These are phyloP conservation scores for Apostichopus parvimensis DNA, from an alignment of 35 echinoderm and acorn worm genomes.

Conservation along the genomic window DNA sequence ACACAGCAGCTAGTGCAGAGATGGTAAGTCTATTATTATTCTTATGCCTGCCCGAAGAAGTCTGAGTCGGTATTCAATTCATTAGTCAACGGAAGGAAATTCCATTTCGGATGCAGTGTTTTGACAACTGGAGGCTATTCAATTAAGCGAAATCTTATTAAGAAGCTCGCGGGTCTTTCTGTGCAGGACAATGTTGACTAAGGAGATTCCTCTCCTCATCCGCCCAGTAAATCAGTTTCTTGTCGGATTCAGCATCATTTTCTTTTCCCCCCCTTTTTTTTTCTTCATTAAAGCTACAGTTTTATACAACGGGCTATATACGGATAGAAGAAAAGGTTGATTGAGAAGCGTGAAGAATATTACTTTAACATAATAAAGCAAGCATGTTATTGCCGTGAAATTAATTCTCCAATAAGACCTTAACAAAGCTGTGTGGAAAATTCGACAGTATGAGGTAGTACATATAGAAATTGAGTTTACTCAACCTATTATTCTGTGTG, in stretches of 20 bases:
- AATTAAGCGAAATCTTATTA: constrained; percentile 53
- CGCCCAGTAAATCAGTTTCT: constrained; percentile 21
- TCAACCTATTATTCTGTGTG: no score
- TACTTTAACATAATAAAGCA: constrained; percentile 37
- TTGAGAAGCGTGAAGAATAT: constrained; percentile 13
- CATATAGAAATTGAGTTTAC: no score
- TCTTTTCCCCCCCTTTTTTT: neutral
- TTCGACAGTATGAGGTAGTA: neutral
- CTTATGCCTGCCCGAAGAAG: constrained; percentile 5
- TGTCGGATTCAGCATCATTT: neutral
- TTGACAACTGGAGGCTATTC: constrained; percentile 48
- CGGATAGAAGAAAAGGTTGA: neutral
- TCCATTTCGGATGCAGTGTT: constrained; percentile 48
- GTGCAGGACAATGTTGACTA: constrained; percentile 11
- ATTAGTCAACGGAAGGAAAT: constrained; percentile 50
- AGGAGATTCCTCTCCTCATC: constrained; percentile 21
- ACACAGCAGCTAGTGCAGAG: neutral
- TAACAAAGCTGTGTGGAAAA: neutral
- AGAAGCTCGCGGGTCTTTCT: constrained; percentile 18
- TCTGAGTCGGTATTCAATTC: constrained; percentile 31
- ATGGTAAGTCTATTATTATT: constrained; percentile 1
- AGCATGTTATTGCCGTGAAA: constrained; percentile 40
- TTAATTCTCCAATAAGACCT: neutral
- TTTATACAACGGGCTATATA: neutral
- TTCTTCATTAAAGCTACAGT: constrained; percentile 1